A percentile compares a stretch with the other conserved stretches of the same genome.
Evolutionary conservation across 2,797 vertebrate species (phyloP).

Genomic region (Siniperca obscura): DNA sequence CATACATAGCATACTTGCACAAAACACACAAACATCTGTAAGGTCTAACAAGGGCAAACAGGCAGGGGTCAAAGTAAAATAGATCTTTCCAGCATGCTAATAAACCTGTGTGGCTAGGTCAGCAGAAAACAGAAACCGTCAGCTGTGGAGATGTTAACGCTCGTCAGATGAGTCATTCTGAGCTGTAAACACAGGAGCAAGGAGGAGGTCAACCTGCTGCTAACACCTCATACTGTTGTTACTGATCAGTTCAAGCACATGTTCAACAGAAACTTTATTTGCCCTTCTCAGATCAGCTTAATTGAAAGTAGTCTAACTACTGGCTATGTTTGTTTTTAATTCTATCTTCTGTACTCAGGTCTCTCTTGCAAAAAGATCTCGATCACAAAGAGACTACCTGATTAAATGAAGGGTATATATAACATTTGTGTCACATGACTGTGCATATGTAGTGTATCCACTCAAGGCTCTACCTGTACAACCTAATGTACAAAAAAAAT

Average conservation of each 20-base stretch:
- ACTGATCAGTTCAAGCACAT: constrained; percentile 21
- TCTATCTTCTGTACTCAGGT: not conserved
- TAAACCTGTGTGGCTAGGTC: constrained; percentile 15
- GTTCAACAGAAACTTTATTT: constrained; percentile 18
- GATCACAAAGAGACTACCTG: not conserved
- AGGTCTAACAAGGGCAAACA: constrained; percentile 30
- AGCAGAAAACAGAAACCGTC: constrained; percentile 33
- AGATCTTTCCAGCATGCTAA: constrained; percentile 20
- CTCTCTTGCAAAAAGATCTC: not conserved
- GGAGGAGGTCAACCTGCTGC: constrained; percentile 28
- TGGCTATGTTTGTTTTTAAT: not conserved
- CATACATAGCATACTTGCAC: not conserved
- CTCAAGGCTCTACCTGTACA: not conserved
- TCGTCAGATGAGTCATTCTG: constrained; percentile 19
- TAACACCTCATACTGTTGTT: constrained; percentile 29
- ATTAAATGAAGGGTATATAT: not conserved
- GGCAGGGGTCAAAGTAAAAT: constrained; percentile 27
- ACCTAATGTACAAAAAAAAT: not conserved
- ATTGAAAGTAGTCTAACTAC: not conserved
- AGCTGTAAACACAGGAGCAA: constrained; percentile 35
- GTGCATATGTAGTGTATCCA: not conserved
- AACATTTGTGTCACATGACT: not conserved
- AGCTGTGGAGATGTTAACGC: constrained; percentile 19
- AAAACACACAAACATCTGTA: constrained; percentile 13
- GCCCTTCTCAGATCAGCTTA: constrained; percentile 9